Evolutionary conservation across 2,797 vertebrate species (phyloP).

Genomic region (Borostomias antarcticus): DNA sequence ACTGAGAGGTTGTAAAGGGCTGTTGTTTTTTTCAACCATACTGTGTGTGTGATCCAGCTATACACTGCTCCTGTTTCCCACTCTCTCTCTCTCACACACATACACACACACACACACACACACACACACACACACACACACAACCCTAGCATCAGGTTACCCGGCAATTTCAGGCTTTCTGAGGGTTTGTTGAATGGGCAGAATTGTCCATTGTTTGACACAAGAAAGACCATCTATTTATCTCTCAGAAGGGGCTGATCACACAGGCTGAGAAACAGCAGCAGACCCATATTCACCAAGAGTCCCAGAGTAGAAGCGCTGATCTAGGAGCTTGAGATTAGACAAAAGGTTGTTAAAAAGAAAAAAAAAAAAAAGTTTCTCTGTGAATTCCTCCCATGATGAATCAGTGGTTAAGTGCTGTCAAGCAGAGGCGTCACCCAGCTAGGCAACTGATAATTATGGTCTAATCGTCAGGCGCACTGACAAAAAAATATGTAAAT

Average conservation of each 20-base stretch:
- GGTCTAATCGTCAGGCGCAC: no score
- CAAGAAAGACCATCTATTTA: slow-evolving; percentile 11
- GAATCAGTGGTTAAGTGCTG: no score
- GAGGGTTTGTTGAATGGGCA: slow-evolving; percentile 58
- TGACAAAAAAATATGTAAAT: no score
- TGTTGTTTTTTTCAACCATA: background rate
- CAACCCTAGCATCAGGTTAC: slow-evolving; percentile 62
- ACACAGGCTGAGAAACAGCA: slow-evolving; percentile 19
- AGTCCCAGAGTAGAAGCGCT: background rate
- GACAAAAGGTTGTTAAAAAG: no score
- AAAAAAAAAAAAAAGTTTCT: no score
- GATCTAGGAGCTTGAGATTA: no score
- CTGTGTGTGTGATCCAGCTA: background rate
- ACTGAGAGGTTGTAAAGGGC: background rate
- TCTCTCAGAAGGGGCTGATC: background rate
- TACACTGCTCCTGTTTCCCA: background rate
- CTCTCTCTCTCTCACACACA: no score
- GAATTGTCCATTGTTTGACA: slow-evolving; percentile 66
- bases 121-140: slow-evolving; percentile 23
- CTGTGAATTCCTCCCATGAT: no score
- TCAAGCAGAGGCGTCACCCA: no score
- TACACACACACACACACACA: no score
- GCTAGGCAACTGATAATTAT: no score
- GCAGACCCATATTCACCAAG: slow-evolving; percentile 1
- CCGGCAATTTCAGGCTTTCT: slow-evolving; percentile 48